These are phyloP conservation scores for Chrysogorgia sp. DNA, from an alignment of 92 coral and sea anemone species.

Conservation along the genomic window DNA sequence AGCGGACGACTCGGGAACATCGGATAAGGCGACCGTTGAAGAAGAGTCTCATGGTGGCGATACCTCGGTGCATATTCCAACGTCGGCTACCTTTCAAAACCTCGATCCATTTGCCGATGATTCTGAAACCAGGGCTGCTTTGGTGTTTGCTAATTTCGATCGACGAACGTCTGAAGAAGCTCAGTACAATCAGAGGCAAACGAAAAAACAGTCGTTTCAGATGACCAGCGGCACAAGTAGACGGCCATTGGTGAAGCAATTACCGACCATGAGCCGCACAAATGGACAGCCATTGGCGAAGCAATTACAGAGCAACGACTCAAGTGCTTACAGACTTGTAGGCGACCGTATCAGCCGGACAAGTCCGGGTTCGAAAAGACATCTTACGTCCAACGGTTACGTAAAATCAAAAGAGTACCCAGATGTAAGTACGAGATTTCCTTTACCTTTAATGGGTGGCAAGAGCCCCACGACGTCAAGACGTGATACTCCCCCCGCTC, in stretches of 20 bases:
- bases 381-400: background rate
- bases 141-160: constrained; percentile 2
- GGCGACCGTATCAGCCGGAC: background rate
- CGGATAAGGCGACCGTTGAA: background rate
- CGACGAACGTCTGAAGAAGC: background rate
- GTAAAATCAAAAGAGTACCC: background rate
- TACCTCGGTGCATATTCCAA: background rate
- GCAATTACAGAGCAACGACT: background rate
- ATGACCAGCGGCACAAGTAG: background rate
- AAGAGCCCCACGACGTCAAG: background rate
- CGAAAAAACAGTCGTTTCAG: no score
- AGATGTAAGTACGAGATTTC: background rate
- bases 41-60: background rate
- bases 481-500: background rate
- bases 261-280: no score
- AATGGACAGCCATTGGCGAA: background rate
- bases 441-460: background rate
- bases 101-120: constrained; percentile 34
- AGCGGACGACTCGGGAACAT: background rate
- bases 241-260: background rate
- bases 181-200: no score
- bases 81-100: constrained; percentile 5
- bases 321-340: background rate
- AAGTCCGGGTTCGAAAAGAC: background rate
- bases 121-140: constrained; percentile 3